Evolutionary conservation across 2,888 invertebrate genomes (phyloP).

Genomic region (Nineta flava): DNA sequence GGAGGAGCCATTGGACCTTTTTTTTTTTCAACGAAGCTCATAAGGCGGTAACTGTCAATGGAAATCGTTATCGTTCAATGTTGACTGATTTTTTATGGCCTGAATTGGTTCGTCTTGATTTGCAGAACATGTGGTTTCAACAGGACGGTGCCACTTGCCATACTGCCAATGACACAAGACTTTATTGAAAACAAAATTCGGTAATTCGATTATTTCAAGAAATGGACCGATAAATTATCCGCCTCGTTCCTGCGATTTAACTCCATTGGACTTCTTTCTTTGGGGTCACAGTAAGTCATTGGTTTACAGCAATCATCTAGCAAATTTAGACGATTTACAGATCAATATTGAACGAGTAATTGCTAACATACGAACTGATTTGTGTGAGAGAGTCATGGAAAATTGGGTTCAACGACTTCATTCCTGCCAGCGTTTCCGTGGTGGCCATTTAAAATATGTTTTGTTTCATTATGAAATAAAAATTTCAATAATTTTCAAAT

Average conservation of each 20-base stretch:
- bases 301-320: background rate
- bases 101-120: background rate
- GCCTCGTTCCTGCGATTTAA: too few species aligned
- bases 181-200: background rate
- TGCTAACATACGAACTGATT: background rate
- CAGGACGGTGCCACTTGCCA: slow-evolving; percentile 2
- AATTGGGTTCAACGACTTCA: background rate
- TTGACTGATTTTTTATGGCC: slow-evolving; percentile 2
- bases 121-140: background rate
- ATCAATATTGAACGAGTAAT: background rate
- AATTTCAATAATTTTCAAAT: background rate
- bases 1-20: background rate
- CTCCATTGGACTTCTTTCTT: background rate
- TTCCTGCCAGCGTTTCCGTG: background rate
- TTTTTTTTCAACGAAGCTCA: background rate
- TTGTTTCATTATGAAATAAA: background rate
- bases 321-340: too few species aligned
- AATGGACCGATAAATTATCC: too few species aligned
- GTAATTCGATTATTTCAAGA: background rate
- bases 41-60: background rate
- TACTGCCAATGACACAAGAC: background rate
- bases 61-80: too few species aligned
- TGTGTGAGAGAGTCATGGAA: background rate
- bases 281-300: background rate
- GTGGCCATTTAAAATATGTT: background rate